phyloP scores from a whole-genome alignment of 2,113 vertebrate species.

The Datnioides undecimradiatus region DNA sequence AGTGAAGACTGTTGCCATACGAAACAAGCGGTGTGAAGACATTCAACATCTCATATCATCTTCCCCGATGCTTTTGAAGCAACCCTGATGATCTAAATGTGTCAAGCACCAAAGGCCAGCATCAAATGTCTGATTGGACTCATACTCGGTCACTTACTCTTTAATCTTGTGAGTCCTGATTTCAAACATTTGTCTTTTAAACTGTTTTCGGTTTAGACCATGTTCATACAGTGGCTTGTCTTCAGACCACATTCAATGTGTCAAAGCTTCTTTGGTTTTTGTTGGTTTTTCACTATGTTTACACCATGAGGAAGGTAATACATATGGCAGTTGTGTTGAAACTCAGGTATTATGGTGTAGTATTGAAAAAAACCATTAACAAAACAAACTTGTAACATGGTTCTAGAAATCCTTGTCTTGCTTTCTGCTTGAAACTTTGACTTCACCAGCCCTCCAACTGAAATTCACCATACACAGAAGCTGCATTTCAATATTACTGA shows the following conservation, averaged over 20 bases:
- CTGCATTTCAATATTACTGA: background rate
- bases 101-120: background rate
- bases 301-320: background rate
- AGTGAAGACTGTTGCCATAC: background rate
- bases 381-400: background rate
- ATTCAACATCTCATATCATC: too few relatives aligned
- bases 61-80: background rate
- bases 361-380: background rate
- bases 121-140: background rate
- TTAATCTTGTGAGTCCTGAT: background rate
- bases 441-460: background rate
- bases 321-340: background rate
- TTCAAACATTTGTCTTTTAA: background rate
- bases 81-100: too few relatives aligned
- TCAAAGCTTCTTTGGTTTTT: background rate
- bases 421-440: background rate
- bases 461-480: background rate
- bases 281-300: background rate
- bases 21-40: background rate
- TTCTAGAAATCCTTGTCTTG: background rate
- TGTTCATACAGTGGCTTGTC: background rate
- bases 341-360: background rate
- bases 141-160: background rate
- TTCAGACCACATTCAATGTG: too few relatives aligned
- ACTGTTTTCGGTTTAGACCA: too few relatives aligned